Evolutionary conservation across 2,113 vertebrate species (phyloP).

Genomic region (Muntiacus muntjak): DNA sequence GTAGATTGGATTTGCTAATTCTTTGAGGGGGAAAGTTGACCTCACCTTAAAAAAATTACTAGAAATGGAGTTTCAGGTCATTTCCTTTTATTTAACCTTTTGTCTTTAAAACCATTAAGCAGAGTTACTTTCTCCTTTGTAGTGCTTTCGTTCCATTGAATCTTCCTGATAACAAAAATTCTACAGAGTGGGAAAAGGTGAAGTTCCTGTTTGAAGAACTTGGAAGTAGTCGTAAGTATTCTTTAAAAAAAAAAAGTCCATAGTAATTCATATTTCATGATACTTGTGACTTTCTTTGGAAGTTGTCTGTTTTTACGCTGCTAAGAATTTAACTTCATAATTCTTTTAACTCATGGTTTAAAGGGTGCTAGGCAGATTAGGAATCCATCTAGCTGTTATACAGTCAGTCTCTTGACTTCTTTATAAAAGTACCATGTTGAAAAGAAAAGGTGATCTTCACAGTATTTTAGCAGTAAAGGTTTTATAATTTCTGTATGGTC

Average conservation of each 20-base stretch:
- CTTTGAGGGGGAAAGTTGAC: neutral
- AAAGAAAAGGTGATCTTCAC: neutral
- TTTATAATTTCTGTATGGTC: neutral
- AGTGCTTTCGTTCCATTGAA: constrained; percentile 94
- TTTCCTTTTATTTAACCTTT: neutral
- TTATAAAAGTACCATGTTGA: neutral
- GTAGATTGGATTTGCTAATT: neutral
- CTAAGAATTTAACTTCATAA: neutral
- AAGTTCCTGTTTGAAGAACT: constrained; percentile 95
- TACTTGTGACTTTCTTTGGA: neutral
- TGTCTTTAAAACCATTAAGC: constrained; percentile 2
- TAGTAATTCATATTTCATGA: neutral
- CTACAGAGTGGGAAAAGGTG: constrained; percentile 96
- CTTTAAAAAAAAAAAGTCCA: neutral
- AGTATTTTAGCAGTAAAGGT: neutral
- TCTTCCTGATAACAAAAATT: constrained; percentile 88
- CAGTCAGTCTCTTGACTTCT: neutral
- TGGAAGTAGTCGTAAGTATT: constrained; percentile 94
- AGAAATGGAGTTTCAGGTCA: neutral
- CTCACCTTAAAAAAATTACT: neutral
- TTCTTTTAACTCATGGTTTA: neutral
- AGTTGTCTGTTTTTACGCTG: neutral
- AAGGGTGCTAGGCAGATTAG: neutral
- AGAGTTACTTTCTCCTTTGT: constrained; percentile 23
- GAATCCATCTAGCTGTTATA: neutral